Evolutionary conservation across 2,113 vertebrate genomes (phyloP), one percentile per base, ranked within the genome.

Genomic region (Neotragus moschatus): DNA sequence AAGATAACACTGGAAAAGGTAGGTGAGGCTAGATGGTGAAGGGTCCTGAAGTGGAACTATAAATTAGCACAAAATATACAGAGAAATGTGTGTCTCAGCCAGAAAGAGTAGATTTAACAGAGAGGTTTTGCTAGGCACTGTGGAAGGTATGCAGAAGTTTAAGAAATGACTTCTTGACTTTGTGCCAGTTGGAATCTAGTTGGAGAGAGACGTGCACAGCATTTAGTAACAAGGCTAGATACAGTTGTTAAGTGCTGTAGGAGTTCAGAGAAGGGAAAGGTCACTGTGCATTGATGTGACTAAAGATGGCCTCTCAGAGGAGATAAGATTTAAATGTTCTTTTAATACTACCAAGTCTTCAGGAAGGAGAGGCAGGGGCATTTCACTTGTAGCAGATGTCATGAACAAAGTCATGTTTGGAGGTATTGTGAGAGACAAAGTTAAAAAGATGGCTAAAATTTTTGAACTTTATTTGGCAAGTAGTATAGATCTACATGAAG

Each of bases 251-350:
- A 75, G 43, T 95, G 53, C 86, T 82, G 0, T 86, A 36, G 73
- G 56, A 94, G 30, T 97, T 94, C 73, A 96, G 79, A 95, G 43
- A 88, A 97, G 17, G 53, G 66, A 96, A 90, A 88, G 56, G 51
- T 66, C 56, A 82, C 85, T 66, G 33, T 96, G 84, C 56, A 63
- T 85, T 92, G 90, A 10, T 36, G 13, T 94, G 49, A 86, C 49
- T 92, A 60, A 95, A 96, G 66, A 93, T 61, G 25, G 51, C 84
- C 94, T 94, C 88, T 97, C 81, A 89, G 89, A 96, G 84, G 96
- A 97, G 75, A 80, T 96, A 97, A 97, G 84, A 91, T 55, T 87
- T 96, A 86, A 96, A 58, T 92, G 33, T 43, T 94, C 80, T 95
- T 96, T 96, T 90, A 88, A 79, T 75, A 91, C 80, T 90, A 19